Evolutionary conservation across 2,888 invertebrate species (phyloP).

Genomic region (Craniophora ligustri): DNA sequence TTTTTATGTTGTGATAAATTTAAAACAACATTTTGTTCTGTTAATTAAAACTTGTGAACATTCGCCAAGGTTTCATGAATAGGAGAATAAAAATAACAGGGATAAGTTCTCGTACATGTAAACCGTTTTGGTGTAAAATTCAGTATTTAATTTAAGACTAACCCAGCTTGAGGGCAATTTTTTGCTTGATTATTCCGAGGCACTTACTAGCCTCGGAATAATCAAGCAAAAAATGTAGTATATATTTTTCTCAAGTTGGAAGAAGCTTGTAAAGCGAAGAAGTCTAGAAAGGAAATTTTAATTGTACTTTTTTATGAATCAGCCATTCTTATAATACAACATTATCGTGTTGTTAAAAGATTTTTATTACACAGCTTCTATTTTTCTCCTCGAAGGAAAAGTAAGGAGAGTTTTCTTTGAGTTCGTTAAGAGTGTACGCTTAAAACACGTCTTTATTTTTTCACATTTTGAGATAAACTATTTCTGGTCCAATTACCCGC

Average conservation of each 20-base stretch:
- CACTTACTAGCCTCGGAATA: slow-evolving; percentile 2
- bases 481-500: not conserved
- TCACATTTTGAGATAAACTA: not conserved
- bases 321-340: too few species aligned
- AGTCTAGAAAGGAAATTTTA: slow-evolving; percentile 5
- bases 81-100: too few species aligned
- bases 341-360: too few species aligned
- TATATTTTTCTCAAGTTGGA: slow-evolving; percentile 4
- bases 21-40: not conserved
- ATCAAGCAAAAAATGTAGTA: not conserved
- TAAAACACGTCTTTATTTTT: too few species aligned
- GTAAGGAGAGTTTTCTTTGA: too few species aligned
- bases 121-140: slow-evolving; percentile 1
- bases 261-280: not conserved
- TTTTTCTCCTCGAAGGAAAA: too few species aligned
- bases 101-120: too few species aligned
- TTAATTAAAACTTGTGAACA: not conserved
- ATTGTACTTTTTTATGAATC: not conserved
- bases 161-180: not conserved
- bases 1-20: slow-evolving; percentile 14
- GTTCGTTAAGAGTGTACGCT: not conserved
- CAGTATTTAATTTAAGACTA: not conserved
- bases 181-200: too few species aligned
- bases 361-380: too few species aligned
- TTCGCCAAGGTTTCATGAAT: too few species aligned